These are phyloP conservation scores for Callosobruchus maculatus DNA, from an alignment of 2,888 invertebrate genomes.

Conservation along the genomic window DNA sequence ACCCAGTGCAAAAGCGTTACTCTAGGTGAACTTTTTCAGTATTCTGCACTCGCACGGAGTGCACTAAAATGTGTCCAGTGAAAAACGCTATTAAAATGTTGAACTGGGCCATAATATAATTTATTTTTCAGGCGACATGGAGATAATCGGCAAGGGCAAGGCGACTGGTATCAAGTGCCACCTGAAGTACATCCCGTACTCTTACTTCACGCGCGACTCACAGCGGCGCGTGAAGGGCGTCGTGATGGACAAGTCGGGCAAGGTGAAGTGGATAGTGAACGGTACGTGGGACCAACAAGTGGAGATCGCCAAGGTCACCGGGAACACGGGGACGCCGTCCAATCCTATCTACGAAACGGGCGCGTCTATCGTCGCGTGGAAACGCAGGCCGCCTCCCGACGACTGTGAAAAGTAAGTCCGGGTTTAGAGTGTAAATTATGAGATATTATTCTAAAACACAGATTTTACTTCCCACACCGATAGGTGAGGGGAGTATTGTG, in stretches of 20 bases:
- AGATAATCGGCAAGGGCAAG: slow-evolving; percentile 77
- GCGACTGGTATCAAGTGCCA: slow-evolving; percentile 88
- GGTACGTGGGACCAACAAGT: slow-evolving; percentile 96
- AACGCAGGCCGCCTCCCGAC: slow-evolving; percentile 68
- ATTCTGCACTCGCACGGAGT: too few species aligned
- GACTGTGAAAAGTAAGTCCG: slow-evolving; percentile 58
- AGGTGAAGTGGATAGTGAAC: slow-evolving; percentile 70
- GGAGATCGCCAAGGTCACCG: slow-evolving; percentile 86
- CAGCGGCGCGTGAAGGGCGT: slow-evolving; percentile 87
- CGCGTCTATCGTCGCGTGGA: slow-evolving; percentile 82
- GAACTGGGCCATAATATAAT: too few species aligned
- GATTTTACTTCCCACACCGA: too few species aligned
- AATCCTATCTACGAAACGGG: slow-evolving; percentile 93
- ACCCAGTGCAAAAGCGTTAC: too few species aligned
- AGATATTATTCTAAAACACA: too few species aligned
- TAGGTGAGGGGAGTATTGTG: too few species aligned
- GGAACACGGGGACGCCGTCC: slow-evolving; percentile 60
- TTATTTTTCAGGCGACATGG: slow-evolving; percentile 75
- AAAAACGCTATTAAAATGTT: too few species aligned
- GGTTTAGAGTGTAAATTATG: too few species aligned
- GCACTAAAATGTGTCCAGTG: too few species aligned
- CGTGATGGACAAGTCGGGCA: slow-evolving; percentile 68
- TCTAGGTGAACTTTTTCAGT: too few species aligned
- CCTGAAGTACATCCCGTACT: slow-evolving; percentile 96
- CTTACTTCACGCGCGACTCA: slow-evolving; percentile 95